A percentile compares a stretch with the other conserved stretches of the same genome.
These are phyloP conservation scores for Chelon labrosus DNA, from an alignment of 2,797 vertebrate species.

Conservation along the genomic window DNA sequence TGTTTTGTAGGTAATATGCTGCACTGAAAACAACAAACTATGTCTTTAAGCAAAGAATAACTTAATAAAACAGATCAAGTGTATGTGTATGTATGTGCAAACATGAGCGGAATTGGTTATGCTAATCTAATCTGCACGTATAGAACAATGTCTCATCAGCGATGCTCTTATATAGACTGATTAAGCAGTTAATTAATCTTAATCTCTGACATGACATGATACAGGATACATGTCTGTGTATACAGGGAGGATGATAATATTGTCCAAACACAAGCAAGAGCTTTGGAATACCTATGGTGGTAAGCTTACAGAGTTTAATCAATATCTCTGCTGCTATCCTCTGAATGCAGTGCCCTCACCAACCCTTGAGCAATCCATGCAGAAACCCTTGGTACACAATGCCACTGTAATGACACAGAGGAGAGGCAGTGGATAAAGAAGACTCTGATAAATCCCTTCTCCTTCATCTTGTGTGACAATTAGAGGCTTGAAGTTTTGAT, in stretches of 20 bases:
- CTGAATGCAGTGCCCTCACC: slow-evolving; percentile 43
- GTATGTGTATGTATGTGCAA: slow-evolving; percentile 5
- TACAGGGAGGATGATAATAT: slow-evolving; percentile 8
- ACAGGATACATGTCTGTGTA: neutral
- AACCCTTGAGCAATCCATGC: slow-evolving; percentile 46
- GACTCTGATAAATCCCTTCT: slow-evolving; percentile 27
- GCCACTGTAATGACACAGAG: slow-evolving; percentile 27
- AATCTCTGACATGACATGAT: slow-evolving; percentile 7
- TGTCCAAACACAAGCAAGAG: slow-evolving; percentile 26
- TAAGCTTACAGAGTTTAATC: slow-evolving; percentile 45
- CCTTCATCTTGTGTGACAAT: slow-evolving; percentile 27
- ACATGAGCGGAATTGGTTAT: slow-evolving; percentile 9
- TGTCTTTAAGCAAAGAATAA: slow-evolving; percentile 11
- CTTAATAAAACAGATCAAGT: slow-evolving; percentile 3
- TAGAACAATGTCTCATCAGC: slow-evolving; percentile 13
- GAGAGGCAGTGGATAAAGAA: slow-evolving; percentile 28
- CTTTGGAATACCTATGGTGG: slow-evolving; percentile 17
- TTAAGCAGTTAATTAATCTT: slow-evolving; percentile 34
- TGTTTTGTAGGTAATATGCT: slow-evolving; percentile 1
- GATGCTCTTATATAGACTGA: neutral
- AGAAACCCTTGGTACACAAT: slow-evolving; percentile 17
- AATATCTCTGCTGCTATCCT: slow-evolving; percentile 50
- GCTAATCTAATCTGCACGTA: slow-evolving; percentile 20
- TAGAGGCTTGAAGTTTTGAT: slow-evolving; percentile 20
- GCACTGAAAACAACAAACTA: too few species aligned